Evolutionary conservation across 2,797 vertebrate species (phyloP).

Genomic region (Neostethus bicornis): DNA sequence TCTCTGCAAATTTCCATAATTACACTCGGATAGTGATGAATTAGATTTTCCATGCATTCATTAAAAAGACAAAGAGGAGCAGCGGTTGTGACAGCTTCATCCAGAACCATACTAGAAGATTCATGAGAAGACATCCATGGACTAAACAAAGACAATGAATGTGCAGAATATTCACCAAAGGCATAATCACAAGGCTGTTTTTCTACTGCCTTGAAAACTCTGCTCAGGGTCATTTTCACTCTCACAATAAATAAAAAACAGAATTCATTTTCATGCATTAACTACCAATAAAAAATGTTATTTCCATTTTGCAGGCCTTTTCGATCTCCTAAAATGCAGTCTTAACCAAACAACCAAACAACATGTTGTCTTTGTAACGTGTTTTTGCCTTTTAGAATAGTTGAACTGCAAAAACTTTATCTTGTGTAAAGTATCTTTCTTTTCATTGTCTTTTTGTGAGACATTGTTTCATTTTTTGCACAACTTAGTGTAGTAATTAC

Average conservation of each 20-base stretch:
- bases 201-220: conserved; percentile 36
- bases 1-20: conserved; percentile 69
- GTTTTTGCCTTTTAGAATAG: conserved; percentile 39
- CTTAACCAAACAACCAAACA: conserved; percentile 33
- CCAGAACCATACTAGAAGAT: conserved; percentile 56
- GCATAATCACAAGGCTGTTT: conserved; percentile 57
- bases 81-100: conserved; percentile 64
- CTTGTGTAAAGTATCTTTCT: conserved; percentile 25
- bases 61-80: conserved; percentile 56
- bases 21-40: conserved; percentile 62
- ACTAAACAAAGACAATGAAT: conserved; percentile 54
- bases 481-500: conserved; percentile 52
- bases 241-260: conserved; percentile 31
- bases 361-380: conserved; percentile 8
- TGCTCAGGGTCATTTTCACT: conserved; percentile 44
- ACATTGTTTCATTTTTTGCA: conserved; percentile 52
- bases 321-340: conserved; percentile 9
- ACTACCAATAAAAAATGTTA: conserved; percentile 37
- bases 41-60: conserved; percentile 50
- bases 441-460: conserved; percentile 21
- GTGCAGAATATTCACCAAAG: conserved; percentile 53
- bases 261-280: conserved; percentile 37
- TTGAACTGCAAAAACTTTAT: conserved; percentile 33
- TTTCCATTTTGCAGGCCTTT: conserved; percentile 36
- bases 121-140: conserved; percentile 61